A percentile compares a stretch with the other conserved stretches of the same genome.
phyloP scores from a whole-genome alignment of 2,888 invertebrate species.

The Polyommatus iphigenia region DNA sequence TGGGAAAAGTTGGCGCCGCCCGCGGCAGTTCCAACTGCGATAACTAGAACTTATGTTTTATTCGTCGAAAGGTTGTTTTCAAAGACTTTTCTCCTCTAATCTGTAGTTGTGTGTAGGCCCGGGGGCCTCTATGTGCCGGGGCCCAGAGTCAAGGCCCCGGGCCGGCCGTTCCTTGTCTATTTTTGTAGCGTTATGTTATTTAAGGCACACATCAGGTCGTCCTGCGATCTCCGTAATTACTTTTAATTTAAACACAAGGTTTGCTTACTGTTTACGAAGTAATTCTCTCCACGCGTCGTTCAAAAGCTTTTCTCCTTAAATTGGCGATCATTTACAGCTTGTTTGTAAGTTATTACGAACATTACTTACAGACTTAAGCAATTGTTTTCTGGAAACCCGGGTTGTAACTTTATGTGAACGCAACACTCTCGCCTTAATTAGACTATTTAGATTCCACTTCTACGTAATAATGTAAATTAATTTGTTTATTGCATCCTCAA shows the following conservation, averaged over 20 bases:
- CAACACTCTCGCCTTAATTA: no score
- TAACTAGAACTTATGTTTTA: constrained; percentile 5
- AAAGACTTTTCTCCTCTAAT: constrained; percentile 7
- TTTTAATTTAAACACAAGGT: no score
- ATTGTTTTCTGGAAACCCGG: neutral
- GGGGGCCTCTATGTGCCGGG: neutral
- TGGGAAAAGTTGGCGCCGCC: neutral
- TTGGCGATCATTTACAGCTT: neutral
- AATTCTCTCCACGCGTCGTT: neutral
- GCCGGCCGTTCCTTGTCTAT: neutral
- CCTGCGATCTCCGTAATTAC: no score
- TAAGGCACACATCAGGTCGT: no score
- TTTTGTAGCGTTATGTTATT: neutral
- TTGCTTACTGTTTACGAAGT: neutral
- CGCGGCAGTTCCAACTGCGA: neutral
- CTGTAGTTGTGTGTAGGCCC: neutral
- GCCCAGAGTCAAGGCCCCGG: neutral
- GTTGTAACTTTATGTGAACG: no score
- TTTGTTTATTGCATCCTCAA: no score
- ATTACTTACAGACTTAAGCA: neutral
- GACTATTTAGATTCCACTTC: no score
- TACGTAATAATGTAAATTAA: no score
- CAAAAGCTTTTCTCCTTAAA: neutral
- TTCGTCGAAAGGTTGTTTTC: neutral
- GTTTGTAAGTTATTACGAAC: neutral